Evolutionary conservation across 1,140 invertebrate genomes (phyloP).

Genomic region (Onthophagus taurus): DNA sequence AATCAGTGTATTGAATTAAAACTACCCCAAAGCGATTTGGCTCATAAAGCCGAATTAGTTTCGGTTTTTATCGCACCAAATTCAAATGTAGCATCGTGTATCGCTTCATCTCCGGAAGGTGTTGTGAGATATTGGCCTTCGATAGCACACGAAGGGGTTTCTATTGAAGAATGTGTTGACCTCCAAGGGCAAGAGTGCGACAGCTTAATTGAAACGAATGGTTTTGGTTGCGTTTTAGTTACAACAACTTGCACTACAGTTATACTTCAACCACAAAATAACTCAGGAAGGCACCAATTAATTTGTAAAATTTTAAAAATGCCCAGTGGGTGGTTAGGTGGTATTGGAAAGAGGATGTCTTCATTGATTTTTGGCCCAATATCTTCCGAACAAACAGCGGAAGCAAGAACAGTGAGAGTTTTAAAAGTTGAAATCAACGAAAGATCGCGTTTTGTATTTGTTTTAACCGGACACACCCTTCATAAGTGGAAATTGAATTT

Average conservation of each 20-base stretch:
- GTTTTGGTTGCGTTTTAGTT: conserved; percentile 70
- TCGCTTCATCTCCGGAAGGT: conserved; percentile 91
- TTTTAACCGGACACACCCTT: conserved; percentile 55
- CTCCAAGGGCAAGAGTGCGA: conserved; percentile 78
- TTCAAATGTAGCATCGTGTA: conserved; percentile 62
- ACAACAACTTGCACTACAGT: conserved; percentile 87
- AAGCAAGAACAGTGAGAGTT: conserved; percentile 70
- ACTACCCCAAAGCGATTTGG: conserved; percentile 83
- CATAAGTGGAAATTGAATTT: conserved; percentile 54
- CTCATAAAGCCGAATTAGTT: conserved; percentile 83
- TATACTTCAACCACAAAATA: conserved; percentile 54
- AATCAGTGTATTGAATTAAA: conserved; percentile 70
- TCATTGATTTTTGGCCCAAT: conserved; percentile 81
- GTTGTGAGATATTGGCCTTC: conserved; percentile 73
- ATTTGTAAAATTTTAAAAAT: conserved; percentile 61
- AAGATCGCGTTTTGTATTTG: conserved; percentile 43
- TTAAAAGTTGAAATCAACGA: conserved; percentile 38
- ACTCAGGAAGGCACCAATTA: conserved; percentile 55
- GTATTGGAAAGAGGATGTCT: conserved; percentile 73
- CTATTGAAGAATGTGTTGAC: conserved; percentile 75
- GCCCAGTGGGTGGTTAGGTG: conserved; percentile 78
- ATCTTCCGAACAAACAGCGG: conserved; percentile 55
- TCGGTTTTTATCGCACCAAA: conserved; percentile 54
- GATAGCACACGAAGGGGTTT: conserved; percentile 77
- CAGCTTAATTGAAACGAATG: conserved; percentile 56